phyloP scores from a whole-genome alignment of 1,140 invertebrate species.

The Microvelia longipes region DNA sequence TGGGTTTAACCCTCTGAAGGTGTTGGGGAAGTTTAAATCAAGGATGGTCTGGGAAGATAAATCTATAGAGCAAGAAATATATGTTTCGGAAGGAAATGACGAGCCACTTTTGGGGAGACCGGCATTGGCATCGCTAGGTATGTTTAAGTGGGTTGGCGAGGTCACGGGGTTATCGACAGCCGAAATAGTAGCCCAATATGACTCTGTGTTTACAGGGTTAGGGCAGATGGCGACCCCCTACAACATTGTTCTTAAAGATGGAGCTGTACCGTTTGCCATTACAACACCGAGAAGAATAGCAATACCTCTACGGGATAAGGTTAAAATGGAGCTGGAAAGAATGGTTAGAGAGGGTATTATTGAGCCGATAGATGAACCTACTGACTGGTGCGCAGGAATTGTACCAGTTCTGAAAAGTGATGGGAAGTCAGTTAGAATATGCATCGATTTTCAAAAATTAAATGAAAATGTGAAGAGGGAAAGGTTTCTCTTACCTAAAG shows the following conservation, averaged over 20 bases:
- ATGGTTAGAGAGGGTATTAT: background rate
- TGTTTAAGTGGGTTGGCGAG: background rate
- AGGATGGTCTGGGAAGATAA: background rate
- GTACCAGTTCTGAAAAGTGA: background rate
- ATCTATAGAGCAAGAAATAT: background rate
- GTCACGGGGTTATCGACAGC: background rate
- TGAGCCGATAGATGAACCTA: background rate
- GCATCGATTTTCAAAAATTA: background rate
- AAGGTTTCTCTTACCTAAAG: background rate
- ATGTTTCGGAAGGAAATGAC: background rate
- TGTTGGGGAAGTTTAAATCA: background rate
- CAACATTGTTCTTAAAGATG: background rate
- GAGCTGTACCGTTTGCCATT: background rate
- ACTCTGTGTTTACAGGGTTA: background rate
- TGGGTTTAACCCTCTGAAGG: background rate
- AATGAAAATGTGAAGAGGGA: background rate
- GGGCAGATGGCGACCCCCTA: background rate
- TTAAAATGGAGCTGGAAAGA: background rate
- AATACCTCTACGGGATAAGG: background rate
- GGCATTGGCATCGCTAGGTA: background rate
- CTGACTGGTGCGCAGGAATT: background rate
- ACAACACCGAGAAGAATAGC: background rate
- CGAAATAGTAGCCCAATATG: background rate
- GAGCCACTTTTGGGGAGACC: background rate
- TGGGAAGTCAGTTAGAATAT: background rate